Evolutionary conservation across 1,140 invertebrate genomes (phyloP).

Genomic region (Musca domestica): DNA sequence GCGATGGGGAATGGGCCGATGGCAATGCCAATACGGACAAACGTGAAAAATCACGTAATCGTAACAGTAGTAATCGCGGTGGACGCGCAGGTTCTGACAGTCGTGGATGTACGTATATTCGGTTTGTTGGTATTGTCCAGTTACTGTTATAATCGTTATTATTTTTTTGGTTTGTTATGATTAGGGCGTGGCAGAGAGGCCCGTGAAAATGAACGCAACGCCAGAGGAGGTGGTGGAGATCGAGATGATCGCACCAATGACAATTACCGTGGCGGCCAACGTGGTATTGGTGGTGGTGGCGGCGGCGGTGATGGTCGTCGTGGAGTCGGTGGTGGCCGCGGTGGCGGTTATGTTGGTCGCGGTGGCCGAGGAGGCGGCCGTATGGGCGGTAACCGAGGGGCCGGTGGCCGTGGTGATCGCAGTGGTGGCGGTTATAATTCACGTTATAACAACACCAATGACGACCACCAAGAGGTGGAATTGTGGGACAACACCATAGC

Average conservation of each 20-base stretch:
- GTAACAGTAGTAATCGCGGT: conserved; percentile 53
- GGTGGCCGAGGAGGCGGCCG: conserved; percentile 57
- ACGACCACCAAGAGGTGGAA: conserved; percentile 55
- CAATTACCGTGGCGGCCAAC: conserved; percentile 56
- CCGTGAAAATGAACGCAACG: conserved; percentile 52
- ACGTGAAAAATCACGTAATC: conserved; percentile 53
- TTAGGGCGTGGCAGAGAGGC: conserved; percentile 52
- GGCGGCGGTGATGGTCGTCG: conserved; percentile 38
- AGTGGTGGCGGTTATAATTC: conserved; percentile 56
- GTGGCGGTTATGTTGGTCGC: conserved; percentile 55
- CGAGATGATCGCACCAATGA: conserved; percentile 48
- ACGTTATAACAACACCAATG: conserved; percentile 45
- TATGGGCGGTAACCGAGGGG: conserved; percentile 58
- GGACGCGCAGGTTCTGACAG: conserved; percentile 56
- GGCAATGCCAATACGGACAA: conserved; percentile 50
- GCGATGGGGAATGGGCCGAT: conserved; percentile 57
- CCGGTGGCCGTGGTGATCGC: conserved; percentile 60
- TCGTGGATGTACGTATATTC: conserved; percentile 48
- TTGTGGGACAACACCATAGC: conserved; percentile 56
- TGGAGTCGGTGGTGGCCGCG: conserved; percentile 55
- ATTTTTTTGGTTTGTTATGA: not conserved
- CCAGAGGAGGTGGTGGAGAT: conserved; percentile 57
- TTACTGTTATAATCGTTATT: not conserved
- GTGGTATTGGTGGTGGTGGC: conserved; percentile 37
- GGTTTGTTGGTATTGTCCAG: not conserved